Base-by-base conservation (phyloP, 2,113 vertebrate species). In the Protobothrops mucrosquamatus region DNA sequence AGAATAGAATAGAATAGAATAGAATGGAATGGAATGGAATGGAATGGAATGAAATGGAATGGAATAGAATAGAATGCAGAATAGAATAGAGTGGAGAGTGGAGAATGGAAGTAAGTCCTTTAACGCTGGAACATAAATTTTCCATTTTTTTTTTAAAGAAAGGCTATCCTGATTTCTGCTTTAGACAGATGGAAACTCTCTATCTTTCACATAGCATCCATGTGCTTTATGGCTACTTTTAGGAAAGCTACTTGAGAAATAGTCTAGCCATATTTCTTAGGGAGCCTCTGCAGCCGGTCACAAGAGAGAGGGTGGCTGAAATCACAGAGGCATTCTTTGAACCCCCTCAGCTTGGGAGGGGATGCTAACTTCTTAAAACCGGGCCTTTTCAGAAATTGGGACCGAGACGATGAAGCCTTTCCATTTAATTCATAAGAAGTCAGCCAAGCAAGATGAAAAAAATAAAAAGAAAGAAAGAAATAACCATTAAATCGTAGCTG, bases 401-500 rank as follows among this genome's bases (percentile, higher is more conserved):
- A 14, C 24, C 14, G 18, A 11, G 46, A 52, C 15, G 24, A 87
- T 15, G 26, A 52, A 29, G 15, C 15, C 7, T 26, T 56, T 88
- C 51, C 6, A n/a, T 18, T 54, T 88, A 54, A 88, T 7, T 34
- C 3, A 4, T 22, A 55, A 88, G 15, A 88, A 34, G 52, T 22
- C 94, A 95, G 54, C 59, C 56, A 91, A 52, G 8, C 87, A 90
- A 43, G 95, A 92, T 11, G 6, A 9, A 95, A 90, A 48, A 48
- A 48, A 48, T n/a, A 48, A 9, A 51, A 51, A 51, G 6, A 48
- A 51, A 51, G 48, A 51, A 51, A 51, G 8, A 51, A 51, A 9
- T 1, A 93, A 74, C 89, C 94, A 93, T 92, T 57, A 23, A 92
- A 91, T 90, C 94, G 59, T 88, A 94, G 74, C 92, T 94, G 92